A percentile compares a stretch with the other conserved stretches of the same genome.
Evolutionary conservation across 2,113 vertebrate species (phyloP).

Genomic region (Lathamus discolor): DNA sequence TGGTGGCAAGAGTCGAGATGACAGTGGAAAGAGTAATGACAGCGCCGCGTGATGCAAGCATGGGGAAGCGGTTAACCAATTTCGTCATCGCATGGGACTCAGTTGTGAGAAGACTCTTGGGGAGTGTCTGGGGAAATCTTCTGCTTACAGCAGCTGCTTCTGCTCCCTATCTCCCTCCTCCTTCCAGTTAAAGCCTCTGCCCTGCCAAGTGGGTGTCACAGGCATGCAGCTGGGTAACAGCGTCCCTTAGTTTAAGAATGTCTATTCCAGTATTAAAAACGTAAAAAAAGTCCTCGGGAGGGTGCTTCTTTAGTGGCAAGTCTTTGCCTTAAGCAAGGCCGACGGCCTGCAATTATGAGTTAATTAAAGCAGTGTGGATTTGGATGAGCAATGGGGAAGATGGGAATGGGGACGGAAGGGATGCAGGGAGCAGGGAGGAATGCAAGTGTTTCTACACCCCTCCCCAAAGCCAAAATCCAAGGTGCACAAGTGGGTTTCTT

Average conservation of each 20-base stretch:
- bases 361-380: conserved; percentile 64
- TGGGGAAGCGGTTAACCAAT: conserved; percentile 25
- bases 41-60: not conserved
- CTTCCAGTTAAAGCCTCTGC: conserved; percentile 64
- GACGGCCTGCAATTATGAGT: not conserved
- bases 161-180: conserved; percentile 38
- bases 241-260: conserved; percentile 27
- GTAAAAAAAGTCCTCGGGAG: conserved; percentile 35
- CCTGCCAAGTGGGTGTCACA: conserved; percentile 53
- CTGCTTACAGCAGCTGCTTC: conserved; percentile 48
- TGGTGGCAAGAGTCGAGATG: not conserved
- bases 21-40: not conserved
- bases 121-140: conserved; percentile 15
- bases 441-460: conserved; percentile 7
- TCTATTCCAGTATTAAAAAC: conserved; percentile 63
- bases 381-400: conserved; percentile 38
- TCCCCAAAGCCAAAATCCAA: conserved; percentile 43
- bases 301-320: not conserved
- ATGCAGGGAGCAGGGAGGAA: not conserved
- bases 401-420: not conserved
- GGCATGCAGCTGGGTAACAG: conserved; percentile 20
- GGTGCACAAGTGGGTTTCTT: conserved; percentile 33
- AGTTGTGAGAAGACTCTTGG: conserved; percentile 23
- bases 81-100: conserved; percentile 1
- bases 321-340: conserved; percentile 35